Evolutionary conservation across 2,113 vertebrate genomes (phyloP).

Genomic region (Boleophthalmus pectinirostris): DNA sequence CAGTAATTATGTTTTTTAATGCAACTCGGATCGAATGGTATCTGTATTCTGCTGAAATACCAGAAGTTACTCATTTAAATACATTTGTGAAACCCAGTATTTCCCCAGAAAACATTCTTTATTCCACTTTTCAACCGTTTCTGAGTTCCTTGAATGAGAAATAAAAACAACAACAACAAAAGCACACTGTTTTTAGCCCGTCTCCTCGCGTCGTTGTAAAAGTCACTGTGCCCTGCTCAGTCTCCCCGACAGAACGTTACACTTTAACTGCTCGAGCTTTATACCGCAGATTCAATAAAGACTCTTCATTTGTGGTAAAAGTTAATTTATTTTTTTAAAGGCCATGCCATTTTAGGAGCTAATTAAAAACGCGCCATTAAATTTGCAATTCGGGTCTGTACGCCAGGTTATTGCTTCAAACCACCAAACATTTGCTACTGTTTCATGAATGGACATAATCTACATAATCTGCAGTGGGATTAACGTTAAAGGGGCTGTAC

Average conservation of each 20-base stretch:
- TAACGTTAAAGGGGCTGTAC: neutral
- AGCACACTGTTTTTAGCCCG: neutral
- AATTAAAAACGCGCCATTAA: constrained; percentile 5
- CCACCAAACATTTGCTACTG: neutral
- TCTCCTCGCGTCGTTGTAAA: neutral
- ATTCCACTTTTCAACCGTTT: neutral
- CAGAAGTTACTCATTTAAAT: neutral
- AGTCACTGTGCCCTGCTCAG: neutral
- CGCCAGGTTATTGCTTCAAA: neutral
- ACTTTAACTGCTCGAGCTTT: neutral
- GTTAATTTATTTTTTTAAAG: constrained; percentile 11
- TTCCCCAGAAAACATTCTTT: neutral
- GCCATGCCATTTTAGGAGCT: neutral
- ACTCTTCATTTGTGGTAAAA: constrained; percentile 11
- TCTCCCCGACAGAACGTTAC: constrained; percentile 11
- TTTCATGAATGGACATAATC: neutral
- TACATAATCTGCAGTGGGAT: neutral
- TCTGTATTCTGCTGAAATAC: neutral
- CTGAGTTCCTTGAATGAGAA: neutral
- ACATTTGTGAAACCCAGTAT: neutral
- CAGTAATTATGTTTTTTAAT: neutral
- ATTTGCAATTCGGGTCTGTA: neutral
- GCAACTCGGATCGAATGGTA: neutral
- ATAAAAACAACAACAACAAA: neutral
- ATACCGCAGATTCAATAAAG: constrained; percentile 5